phyloP scores from a whole-genome alignment of 1,140 invertebrate species.

The Kradibia gibbosae region DNA sequence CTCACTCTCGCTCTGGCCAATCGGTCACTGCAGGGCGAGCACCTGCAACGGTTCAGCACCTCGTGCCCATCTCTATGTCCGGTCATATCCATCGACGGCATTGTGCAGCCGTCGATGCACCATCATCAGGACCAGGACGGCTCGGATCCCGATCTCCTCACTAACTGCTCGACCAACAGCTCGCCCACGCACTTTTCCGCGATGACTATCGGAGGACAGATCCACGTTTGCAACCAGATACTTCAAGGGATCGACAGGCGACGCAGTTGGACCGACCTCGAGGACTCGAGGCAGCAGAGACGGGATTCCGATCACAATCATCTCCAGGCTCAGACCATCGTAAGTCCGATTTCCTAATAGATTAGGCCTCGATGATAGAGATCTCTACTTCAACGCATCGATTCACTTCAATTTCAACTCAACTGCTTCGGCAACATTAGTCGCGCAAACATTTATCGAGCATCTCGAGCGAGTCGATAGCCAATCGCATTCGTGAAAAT shows the following conservation, averaged over 20 bases:
- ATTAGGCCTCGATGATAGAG: too few relatives aligned
- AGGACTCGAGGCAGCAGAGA: slow-evolving; percentile 72
- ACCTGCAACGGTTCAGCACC: slow-evolving; percentile 77
- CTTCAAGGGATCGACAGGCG: slow-evolving; percentile 73
- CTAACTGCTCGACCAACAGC: slow-evolving; percentile 71
- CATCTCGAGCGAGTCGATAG: too few relatives aligned
- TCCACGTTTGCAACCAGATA: slow-evolving; percentile 59
- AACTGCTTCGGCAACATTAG: too few relatives aligned
- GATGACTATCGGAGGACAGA: slow-evolving; percentile 16
- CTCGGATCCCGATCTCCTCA: slow-evolving; percentile 72
- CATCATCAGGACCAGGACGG: slow-evolving; percentile 52
- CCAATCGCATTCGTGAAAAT: too few relatives aligned
- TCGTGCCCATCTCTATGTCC: slow-evolving; percentile 81
- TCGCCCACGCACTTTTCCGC: slow-evolving; percentile 70
- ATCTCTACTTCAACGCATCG: too few relatives aligned
- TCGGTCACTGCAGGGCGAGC: slow-evolving; percentile 53
- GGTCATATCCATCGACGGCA: slow-evolving; percentile 51
- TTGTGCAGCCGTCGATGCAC: slow-evolving; percentile 23
- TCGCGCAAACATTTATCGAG: too few relatives aligned
- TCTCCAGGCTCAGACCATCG: slow-evolving; percentile 69
- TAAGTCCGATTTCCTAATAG: slow-evolving; percentile 53
- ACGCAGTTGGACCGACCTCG: slow-evolving; percentile 87
- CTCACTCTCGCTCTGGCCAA: slow-evolving; percentile 71
- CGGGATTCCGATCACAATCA: slow-evolving; percentile 67
- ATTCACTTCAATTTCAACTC: too few relatives aligned